Evolutionary conservation across 2,888 invertebrate genomes (phyloP), one percentile per base, ranked within the genome.

Genomic region (Nymphalis urticae): DNA sequence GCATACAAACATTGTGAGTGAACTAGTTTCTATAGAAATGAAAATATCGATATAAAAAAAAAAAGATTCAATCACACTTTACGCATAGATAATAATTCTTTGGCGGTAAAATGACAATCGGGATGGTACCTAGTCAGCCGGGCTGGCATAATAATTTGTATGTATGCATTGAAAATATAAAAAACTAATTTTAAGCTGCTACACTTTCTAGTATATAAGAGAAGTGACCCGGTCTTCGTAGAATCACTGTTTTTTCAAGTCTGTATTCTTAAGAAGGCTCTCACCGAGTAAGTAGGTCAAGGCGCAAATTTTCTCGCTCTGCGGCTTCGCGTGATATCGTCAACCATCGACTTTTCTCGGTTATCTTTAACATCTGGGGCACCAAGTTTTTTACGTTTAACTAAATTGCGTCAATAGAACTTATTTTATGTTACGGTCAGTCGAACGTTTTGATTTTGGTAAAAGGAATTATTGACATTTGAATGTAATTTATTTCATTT

Each of bases 251-350:
- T 62, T 67, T 67, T 62, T 47, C 56, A 67, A 62, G 50, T 56
- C 50, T 66, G 32, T 66, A 61, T 61, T 66, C 66, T 67, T 48
- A 50, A 54, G 58, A 62, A 62, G 24, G 56, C 62, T 58, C 56
- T 48, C 27, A 4, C 19, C 27, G 9, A 51, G 56, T 56, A 67
- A 61, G 42, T 67, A 62, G 77, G 76, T 75, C 75, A 75, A 72
- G 75, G 73, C 72, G 71, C 68, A 71, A 69, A 75, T 75, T 75
- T 72, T 72, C 75, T 69, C 65, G 62, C 54, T 32, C 69, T 69
- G 70, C 62, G 73, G 70, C 67, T 72, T 70, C 71, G 66, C 69
- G 64, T 64, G 68, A 64, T 73, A 75, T 73, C 75, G 66, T 63
- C 66, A 64, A 68, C 70, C 69, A 72, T 75, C 71, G 72, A 71